Percentiles rank a stretch among this genome's conserved stretches.
Conservation (phyloP, 2,797 vertebrate species). For the Siniperca scherzeri region DNA sequence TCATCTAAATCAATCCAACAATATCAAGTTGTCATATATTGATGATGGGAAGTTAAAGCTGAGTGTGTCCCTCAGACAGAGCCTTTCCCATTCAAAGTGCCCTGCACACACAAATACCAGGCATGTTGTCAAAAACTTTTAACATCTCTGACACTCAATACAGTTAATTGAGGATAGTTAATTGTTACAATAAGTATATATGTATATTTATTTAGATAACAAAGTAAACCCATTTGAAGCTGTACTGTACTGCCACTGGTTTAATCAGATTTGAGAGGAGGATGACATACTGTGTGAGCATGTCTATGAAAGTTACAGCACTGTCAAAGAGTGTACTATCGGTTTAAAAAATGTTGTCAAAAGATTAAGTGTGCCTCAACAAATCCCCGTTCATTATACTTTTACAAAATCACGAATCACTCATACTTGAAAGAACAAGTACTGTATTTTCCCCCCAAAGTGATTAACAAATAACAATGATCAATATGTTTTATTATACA, state of each 20-base stretch:
- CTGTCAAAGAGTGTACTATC: neutral
- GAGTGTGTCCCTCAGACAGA: neutral
- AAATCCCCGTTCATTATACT: neutral
- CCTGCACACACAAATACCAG: neutral
- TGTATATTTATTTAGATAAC: neutral
- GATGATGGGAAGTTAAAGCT: neutral
- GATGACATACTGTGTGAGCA: neutral
- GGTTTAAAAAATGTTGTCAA: constrained; percentile 7
- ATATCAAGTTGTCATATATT: neutral
- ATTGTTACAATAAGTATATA: neutral
- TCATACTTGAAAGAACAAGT: constrained; percentile 6
- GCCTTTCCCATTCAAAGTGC: neutral
- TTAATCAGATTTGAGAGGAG: neutral
- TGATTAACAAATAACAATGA: constrained; percentile 47
- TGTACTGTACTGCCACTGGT: neutral
- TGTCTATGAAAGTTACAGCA: neutral
- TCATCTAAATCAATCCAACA: neutral
- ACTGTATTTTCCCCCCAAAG: constrained; percentile 2
- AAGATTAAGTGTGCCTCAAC: neutral
- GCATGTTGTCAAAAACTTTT: neutral
- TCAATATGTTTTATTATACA: constrained; percentile 84
- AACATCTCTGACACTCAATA: neutral
- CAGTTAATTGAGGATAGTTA: neutral
- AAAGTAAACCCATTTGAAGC: neutral
- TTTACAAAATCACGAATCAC: constrained; percentile 13